Conservation (phyloP, 1,140 invertebrate genomes). For the Drosophila paulistorum region DNA sequence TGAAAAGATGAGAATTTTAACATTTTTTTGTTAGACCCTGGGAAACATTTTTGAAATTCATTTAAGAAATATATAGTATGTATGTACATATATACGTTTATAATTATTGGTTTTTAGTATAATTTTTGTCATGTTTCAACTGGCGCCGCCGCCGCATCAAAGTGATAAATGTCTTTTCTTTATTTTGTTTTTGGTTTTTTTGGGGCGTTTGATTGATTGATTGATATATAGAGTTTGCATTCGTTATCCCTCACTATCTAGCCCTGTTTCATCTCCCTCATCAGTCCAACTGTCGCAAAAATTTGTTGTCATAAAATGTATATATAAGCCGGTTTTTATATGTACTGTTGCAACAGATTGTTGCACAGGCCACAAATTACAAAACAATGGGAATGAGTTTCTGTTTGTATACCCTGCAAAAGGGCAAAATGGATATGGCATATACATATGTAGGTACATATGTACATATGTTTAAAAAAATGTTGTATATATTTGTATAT, state of each 20-base stretch:
- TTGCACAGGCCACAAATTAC: conserved; percentile 18
- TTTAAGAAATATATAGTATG: too few species aligned
- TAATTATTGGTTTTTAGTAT: conserved; percentile 2
- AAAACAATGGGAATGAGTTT: background rate
- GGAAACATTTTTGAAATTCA: background rate
- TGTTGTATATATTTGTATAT: too few species aligned
- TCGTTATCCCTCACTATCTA: background rate
- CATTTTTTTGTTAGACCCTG: too few species aligned
- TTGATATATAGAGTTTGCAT: background rate
- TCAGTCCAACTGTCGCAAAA: conserved; percentile 22
- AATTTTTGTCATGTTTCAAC: background rate
- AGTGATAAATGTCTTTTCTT: conserved; percentile 11
- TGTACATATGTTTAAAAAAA: too few species aligned
- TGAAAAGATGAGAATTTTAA: too few species aligned
- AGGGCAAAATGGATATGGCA: background rate
- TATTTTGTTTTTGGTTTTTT: too few species aligned
- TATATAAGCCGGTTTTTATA: background rate
- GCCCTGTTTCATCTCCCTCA: background rate
- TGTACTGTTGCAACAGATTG: conserved; percentile 19
- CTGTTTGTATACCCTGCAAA: background rate
- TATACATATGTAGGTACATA: too few species aligned
- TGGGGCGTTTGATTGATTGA: conserved; percentile 18
- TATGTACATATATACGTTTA: background rate
- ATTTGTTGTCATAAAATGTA: conserved; percentile 10
- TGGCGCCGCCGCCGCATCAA: background rate